A percentile compares a stretch with the other conserved stretches of the same genome.
phyloP scores from a whole-genome alignment of 2,797 vertebrate genomes.

The Podarcis lilfordi region DNA sequence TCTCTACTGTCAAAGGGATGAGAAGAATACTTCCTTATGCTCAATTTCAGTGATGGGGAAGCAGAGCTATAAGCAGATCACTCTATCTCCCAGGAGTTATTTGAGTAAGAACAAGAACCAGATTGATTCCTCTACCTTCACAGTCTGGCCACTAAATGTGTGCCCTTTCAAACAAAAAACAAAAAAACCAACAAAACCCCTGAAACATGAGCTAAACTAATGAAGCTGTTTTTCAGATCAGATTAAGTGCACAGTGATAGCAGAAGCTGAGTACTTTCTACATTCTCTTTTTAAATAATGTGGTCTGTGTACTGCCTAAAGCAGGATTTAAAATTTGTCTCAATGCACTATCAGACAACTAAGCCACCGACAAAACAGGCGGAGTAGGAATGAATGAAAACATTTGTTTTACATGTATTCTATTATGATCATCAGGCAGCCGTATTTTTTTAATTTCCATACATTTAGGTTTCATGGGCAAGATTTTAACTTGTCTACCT shows the following conservation, averaged over 20 bases:
- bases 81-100: conserved; percentile 12
- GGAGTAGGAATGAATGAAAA: conserved; percentile 66
- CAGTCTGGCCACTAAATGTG: background rate
- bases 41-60: conserved; percentile 13
- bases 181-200: conserved; percentile 5
- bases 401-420: conserved; percentile 44
- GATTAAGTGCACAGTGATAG: conserved; percentile 58
- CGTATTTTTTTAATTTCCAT: conserved; percentile 55
- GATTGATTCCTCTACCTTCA: background rate
- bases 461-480: conserved; percentile 38
- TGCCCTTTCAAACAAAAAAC: conserved; percentile 25
- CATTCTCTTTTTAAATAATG: conserved; percentile 64
- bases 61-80: background rate
- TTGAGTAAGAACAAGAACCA: conserved; percentile 22
- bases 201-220: conserved; percentile 59
- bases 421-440: conserved; percentile 52
- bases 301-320: conserved; percentile 64
- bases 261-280: conserved; percentile 70
- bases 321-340: conserved; percentile 70
- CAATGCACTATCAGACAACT: conserved; percentile 60
- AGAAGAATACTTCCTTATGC: background rate
- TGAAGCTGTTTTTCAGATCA: conserved; percentile 64
- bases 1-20: background rate
- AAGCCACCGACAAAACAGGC: conserved; percentile 65
- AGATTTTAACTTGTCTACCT: conserved; percentile 27